These are phyloP conservation scores for Philaenus spumarius DNA, from an alignment of 1,140 invertebrate species.

Conservation along the genomic window DNA sequence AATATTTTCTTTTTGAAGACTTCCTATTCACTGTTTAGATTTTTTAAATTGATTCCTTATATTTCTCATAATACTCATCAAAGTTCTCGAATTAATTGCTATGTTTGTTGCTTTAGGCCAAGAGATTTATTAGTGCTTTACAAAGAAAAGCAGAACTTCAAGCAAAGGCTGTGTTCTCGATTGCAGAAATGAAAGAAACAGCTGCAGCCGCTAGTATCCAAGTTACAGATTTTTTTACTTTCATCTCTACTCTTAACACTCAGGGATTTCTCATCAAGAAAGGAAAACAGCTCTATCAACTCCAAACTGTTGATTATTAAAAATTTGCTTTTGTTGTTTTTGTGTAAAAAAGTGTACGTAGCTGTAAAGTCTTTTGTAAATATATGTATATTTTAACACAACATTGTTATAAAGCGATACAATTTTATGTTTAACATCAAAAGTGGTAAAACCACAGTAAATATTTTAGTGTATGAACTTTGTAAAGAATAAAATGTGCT, in stretches of 20 bases:
- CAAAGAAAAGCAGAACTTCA: conserved; percentile 54
- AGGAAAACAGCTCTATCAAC: conserved; percentile 67
- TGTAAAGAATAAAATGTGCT: too few relatives aligned
- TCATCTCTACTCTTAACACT: conserved; percentile 72
- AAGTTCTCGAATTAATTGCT: conserved; percentile 11
- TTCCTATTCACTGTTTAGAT: too few relatives aligned
- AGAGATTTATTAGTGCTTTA: conserved; percentile 65
- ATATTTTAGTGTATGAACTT: too few relatives aligned
- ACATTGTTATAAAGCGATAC: too few relatives aligned
- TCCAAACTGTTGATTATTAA: conserved; percentile 33
- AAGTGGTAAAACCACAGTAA: too few relatives aligned
- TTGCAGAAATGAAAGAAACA: conserved; percentile 66
- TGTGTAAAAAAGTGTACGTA: too few relatives aligned
- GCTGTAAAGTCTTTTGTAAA: too few relatives aligned
- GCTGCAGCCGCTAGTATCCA: conserved; percentile 55
- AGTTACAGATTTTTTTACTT: conserved; percentile 49
- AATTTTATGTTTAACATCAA: too few relatives aligned
- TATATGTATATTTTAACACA: too few relatives aligned
- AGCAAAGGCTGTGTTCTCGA: conserved; percentile 62
- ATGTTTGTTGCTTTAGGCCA: conserved; percentile 51
- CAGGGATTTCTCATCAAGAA: conserved; percentile 82
- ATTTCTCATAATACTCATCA: not conserved
- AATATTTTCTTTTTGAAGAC: too few relatives aligned
- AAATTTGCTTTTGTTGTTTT: not conserved
- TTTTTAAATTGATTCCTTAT: not conserved